A percentile compares a stretch with the other conserved stretches of the same genome.
These are phyloP conservation scores for Channa striata DNA, from an alignment of 2,797 vertebrate genomes.

Conservation along the genomic window DNA sequence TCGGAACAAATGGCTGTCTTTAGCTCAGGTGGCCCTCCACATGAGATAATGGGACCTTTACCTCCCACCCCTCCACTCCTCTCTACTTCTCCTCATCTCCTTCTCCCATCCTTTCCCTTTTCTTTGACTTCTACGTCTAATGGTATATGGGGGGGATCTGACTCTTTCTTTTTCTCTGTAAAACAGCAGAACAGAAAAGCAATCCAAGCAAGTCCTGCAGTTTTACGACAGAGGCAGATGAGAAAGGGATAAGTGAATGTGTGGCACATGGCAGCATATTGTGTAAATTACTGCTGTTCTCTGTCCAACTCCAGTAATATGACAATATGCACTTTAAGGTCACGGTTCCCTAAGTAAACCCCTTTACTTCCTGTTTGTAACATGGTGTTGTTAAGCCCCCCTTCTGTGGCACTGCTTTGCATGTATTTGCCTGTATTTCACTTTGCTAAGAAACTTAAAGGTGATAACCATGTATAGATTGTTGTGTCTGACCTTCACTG, in stretches of 20 bases:
- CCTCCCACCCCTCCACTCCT: slow-evolving; percentile 41
- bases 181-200: not conserved
- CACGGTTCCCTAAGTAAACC: slow-evolving; percentile 14
- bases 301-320: not conserved
- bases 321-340: not conserved
- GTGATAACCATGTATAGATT: not conserved
- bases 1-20: slow-evolving; percentile 88
- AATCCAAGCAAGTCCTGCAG: no score
- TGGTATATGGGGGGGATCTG: not conserved
- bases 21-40: slow-evolving; percentile 88
- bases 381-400: slow-evolving; percentile 10
- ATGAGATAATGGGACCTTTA: slow-evolving; percentile 83
- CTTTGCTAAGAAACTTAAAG: slow-evolving; percentile 1
- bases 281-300: not conserved
- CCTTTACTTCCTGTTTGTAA: slow-evolving; percentile 9
- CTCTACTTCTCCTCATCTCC: slow-evolving; percentile 6
- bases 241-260: not conserved
- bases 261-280: not conserved
- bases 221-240: not conserved
- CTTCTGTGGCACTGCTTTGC: slow-evolving; percentile 8
- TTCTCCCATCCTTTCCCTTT: slow-evolving; percentile 3
- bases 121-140: slow-evolving; percentile 21
- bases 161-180: no score
- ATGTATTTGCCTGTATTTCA: slow-evolving; percentile 23
- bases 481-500: not conserved